Evolutionary conservation across 2,888 invertebrate species (phyloP).

Genomic region (Cremastinae sp.): DNA sequence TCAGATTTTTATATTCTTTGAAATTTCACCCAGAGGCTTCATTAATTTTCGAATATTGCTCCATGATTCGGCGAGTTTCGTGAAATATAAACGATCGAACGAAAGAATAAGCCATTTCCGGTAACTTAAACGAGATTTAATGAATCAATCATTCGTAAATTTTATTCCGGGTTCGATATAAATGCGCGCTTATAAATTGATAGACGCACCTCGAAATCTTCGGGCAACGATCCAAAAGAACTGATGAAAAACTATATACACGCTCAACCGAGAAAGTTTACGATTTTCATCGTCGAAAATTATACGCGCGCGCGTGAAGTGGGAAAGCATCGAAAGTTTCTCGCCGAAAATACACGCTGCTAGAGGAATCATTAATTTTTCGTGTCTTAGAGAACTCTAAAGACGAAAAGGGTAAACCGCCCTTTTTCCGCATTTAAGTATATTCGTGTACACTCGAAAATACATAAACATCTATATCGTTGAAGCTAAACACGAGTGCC

Average conservation of each 20-base stretch:
- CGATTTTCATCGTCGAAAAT: too few species aligned
- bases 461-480: neutral
- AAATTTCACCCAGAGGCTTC: constrained; percentile 5
- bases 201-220: too few species aligned
- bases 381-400: constrained; percentile 32
- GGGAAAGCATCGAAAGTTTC: too few species aligned
- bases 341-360: too few species aligned
- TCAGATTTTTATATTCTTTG: neutral
- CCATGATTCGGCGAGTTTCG: constrained; percentile 1
- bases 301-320: too few species aligned
- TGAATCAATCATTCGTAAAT: too few species aligned
- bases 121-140: too few species aligned
- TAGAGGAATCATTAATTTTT: constrained; percentile 50
- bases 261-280: too few species aligned
- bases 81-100: neutral
- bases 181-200: too few species aligned
- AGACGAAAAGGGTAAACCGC: constrained; percentile 25
- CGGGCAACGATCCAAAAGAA: too few species aligned
- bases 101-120: neutral
- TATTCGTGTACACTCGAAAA: neutral
- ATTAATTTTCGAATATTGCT: neutral
- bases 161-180: too few species aligned
- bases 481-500: constrained; percentile 31
- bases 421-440: constrained; percentile 26
- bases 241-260: too few species aligned